These are phyloP conservation scores for Notospermus geniculatus DNA, from an alignment of 1,140 invertebrate genomes.

Conservation along the genomic window DNA sequence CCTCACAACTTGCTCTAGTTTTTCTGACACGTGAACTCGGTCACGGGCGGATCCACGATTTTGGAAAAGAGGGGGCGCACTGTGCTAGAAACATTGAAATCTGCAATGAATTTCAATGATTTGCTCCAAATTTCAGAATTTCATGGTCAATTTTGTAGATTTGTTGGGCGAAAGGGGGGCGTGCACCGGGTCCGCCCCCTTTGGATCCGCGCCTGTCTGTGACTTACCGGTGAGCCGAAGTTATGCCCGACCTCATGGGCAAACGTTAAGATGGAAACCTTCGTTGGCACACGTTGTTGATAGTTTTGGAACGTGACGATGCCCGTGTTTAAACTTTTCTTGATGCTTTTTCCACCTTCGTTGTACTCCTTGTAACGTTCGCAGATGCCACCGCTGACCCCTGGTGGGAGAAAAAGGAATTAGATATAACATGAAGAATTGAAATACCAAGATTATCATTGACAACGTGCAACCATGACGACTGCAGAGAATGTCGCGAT, in stretches of 20 bases:
- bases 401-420: conserved; percentile 56
- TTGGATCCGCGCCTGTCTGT: too few relatives aligned
- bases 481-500: too few relatives aligned
- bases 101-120: too few relatives aligned
- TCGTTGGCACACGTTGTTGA: conserved; percentile 83
- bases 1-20: too few relatives aligned
- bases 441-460: not conserved
- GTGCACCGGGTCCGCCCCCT: too few relatives aligned
- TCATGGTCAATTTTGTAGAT: too few relatives aligned
- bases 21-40: too few relatives aligned
- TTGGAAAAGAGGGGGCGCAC: too few relatives aligned
- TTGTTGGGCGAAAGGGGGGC: too few relatives aligned
- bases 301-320: conserved; percentile 99
- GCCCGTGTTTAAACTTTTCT: conserved; percentile 88
- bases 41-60: too few relatives aligned
- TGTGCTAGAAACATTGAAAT: too few relatives aligned
- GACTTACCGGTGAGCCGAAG: conserved; percentile 76
- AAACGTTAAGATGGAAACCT: conserved; percentile 96
- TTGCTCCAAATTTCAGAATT: too few relatives aligned
- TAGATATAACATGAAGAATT: conserved; percentile 14
- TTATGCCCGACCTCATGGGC: conserved; percentile 99
- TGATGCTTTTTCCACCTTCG: conserved; percentile 29
- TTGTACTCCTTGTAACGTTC: conserved; percentile 72
- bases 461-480: not conserved
- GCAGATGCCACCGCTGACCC: conserved; percentile 96